phyloP scores from a whole-genome alignment of 2,113 vertebrate species.

The Atlantisia rogersi region DNA sequence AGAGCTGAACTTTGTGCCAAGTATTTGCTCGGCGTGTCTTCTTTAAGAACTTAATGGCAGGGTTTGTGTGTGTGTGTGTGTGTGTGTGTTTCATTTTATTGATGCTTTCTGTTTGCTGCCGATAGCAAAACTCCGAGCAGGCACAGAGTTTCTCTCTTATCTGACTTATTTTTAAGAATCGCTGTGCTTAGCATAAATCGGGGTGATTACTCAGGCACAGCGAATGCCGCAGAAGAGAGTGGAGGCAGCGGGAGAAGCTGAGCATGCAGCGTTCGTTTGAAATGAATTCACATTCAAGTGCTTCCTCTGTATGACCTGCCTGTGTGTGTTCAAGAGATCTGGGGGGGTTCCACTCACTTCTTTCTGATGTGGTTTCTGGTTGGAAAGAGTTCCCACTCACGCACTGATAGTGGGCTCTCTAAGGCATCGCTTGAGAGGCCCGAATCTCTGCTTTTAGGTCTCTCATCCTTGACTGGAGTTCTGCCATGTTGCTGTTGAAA shows the following conservation, averaged over 20 bases:
- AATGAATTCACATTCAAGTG: not conserved
- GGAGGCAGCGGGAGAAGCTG: not conserved
- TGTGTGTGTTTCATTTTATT: not conserved
- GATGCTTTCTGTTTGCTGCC: not conserved
- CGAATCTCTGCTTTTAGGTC: not conserved
- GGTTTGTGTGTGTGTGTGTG: too few species aligned
- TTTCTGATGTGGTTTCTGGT: not conserved
- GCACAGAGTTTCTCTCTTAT: not conserved
- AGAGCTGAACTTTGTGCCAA: not conserved
- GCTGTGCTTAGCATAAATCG: not conserved
- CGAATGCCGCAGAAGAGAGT: not conserved
- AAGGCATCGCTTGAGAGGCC: not conserved
- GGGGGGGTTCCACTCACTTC: not conserved
- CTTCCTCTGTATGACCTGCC: not conserved
- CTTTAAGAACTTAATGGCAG: not conserved
- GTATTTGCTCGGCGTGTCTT: not conserved
- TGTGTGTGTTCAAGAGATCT: accelerated
- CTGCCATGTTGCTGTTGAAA: not conserved
- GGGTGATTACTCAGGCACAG: not conserved
- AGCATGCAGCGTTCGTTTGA: not conserved
- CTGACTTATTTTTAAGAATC: not conserved
- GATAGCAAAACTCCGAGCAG: not conserved
- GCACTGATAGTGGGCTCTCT: not conserved
- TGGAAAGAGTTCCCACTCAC: not conserved
- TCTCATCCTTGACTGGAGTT: not conserved